A percentile compares a stretch with the other conserved stretches of the same genome.
Evolutionary conservation across 1,140 invertebrate species (phyloP).

Genomic region (Pollicipes pollicipes): DNA sequence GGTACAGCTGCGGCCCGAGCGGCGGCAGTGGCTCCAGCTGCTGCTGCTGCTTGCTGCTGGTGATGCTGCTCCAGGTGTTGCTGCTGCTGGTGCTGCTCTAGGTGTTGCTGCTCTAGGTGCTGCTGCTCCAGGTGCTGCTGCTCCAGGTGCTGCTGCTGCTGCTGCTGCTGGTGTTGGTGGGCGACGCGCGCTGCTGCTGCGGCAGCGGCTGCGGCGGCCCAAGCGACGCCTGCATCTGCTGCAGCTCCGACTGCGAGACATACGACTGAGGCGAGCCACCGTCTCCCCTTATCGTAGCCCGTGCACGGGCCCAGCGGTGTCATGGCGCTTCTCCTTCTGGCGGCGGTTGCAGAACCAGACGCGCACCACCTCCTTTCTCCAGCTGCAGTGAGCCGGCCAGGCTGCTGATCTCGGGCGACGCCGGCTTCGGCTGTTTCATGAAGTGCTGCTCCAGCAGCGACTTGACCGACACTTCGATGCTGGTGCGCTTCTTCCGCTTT

Average conservation of each 20-base stretch:
- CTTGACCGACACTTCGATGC: too few relatives aligned
- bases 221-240: neutral
- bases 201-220: neutral
- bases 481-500: conserved; percentile 97
- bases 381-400: conserved; percentile 82
- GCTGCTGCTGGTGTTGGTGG: neutral
- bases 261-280: conserved; percentile 9
- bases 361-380: conserved; percentile 94
- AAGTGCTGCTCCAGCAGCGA: conserved; percentile 95
- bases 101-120: too few relatives aligned
- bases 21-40: too few relatives aligned
- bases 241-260: conserved; percentile 7
- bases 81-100: too few relatives aligned
- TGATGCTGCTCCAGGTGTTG: conserved; percentile 19
- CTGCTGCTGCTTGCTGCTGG: conserved; percentile 32
- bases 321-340: conserved; percentile 98
- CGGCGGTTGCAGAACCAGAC: conserved; percentile 98
- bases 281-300: conserved; percentile 15
- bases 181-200: neutral
- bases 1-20: too few relatives aligned
- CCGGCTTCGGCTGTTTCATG: conserved; percentile 96
- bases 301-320: conserved; percentile 50
- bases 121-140: neutral
- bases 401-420: conserved; percentile 88
- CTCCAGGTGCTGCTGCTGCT: neutral